Evolutionary conservation across 2,888 invertebrate species (phyloP).

Genomic region (Hydropsyche betteni): DNA sequence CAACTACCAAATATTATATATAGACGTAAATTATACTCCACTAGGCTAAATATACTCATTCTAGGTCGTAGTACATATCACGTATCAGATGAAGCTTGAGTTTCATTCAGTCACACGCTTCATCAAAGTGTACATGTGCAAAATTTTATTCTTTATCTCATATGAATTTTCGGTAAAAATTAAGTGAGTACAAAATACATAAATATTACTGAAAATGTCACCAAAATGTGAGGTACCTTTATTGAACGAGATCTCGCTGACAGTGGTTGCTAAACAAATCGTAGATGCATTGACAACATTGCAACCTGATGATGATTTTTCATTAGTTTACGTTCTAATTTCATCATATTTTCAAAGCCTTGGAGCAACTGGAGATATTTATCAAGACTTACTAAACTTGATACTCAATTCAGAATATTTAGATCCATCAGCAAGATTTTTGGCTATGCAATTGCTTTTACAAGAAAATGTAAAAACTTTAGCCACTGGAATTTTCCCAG

Average conservation of each 20-base stretch:
- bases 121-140: background rate
- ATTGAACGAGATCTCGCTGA: constrained; percentile 69
- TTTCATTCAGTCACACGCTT: background rate
- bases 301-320: constrained; percentile 68
- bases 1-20: constrained; percentile 38
- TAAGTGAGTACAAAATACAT: background rate
- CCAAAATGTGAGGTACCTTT: constrained; percentile 71
- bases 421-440: constrained; percentile 74
- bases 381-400: constrained; percentile 73
- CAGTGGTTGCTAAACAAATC: constrained; percentile 69
- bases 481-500: constrained; percentile 75
- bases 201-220: constrained; percentile 63
- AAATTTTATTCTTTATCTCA: background rate
- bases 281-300: constrained; percentile 72
- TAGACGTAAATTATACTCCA: constrained; percentile 22
- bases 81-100: constrained; percentile 42
- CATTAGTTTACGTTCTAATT: constrained; percentile 68
- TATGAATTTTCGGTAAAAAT: background rate
- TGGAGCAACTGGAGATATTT: constrained; percentile 73
- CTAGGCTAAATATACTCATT: constrained; percentile 47
- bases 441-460: constrained; percentile 71
- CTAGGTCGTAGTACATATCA: constrained; percentile 51
- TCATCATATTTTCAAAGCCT: constrained; percentile 69
- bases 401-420: constrained; percentile 73
- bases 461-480: constrained; percentile 73